Evolutionary conservation across 2,797 vertebrate genomes (phyloP), one percentile per base, ranked within the genome.

Genomic region (Acestrorhynchus altus): DNA sequence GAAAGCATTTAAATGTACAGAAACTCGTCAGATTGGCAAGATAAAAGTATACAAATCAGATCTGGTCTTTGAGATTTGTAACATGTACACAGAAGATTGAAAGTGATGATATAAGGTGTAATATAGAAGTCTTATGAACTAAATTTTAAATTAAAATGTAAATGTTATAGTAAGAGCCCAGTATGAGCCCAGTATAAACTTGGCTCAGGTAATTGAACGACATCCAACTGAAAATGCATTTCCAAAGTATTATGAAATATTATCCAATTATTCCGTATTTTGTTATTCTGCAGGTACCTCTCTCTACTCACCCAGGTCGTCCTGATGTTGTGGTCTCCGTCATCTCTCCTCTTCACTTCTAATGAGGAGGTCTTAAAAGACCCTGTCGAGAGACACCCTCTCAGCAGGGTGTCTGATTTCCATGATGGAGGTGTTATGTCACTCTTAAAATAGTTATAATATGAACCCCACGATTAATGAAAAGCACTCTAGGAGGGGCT

Each of bases 361-460:
- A 22, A 64, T 20, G 60, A 42, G 35, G 60, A 64, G 60, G 39
- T 40, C n/a, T 42, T 64, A 64, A 20, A 65, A 10, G 26, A 22
- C 61, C 20, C 39, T 8, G 40, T 22, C 1, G 13, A 65, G n/a
- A 24, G 20, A 65, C 61, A 44, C 42, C 60, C 39, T 64, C n/a
- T 42, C n/a, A 64, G 39, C n/a, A 44, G 40, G 61, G 39, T 44
- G 20, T 65, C 40, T 12, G 39, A 24, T 65, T 65, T 65, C 61
- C 22, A 7, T 64, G 20, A 64, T 16, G 31, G 15, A 15, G 57
- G 26, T 35, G 35, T 20, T 20, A 42, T 56, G 52, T 20, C 35
- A 11, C n/a, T 12, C 61, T 65, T 44, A 65, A 65, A 65, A 57
- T 57, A 65, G 61, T 8, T 65, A 13, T 40, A 10, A 63, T 20